These are phyloP conservation scores for Drosophila pseudoananassae DNA, from an alignment of 1,140 invertebrate species.

Conservation along the genomic window DNA sequence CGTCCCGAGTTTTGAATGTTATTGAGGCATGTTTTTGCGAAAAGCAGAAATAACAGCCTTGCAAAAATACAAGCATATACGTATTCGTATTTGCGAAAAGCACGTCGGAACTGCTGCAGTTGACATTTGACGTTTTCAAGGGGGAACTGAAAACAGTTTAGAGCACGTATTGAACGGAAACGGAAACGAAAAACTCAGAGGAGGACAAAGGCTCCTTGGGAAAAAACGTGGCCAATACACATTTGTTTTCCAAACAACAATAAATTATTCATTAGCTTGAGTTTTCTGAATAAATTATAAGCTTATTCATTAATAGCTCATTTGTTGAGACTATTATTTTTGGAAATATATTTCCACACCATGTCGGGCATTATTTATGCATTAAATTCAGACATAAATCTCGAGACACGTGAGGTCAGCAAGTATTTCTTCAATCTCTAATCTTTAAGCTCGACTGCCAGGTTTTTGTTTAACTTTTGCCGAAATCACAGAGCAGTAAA, in stretches of 20 bases:
- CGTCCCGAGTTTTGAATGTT: conserved; percentile 67
- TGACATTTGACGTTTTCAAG: conserved; percentile 62
- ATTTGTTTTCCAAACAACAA: neutral
- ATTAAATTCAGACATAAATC: conserved; percentile 21
- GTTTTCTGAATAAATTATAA: neutral
- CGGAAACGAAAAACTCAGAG: conserved; percentile 41
- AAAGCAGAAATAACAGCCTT: conserved; percentile 40
- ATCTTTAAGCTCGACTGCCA: conserved; percentile 11
- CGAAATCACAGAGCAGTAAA: conserved; percentile 56
- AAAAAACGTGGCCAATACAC: neutral
- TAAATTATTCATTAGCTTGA: conserved; percentile 1
- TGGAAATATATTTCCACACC: conserved; percentile 3
- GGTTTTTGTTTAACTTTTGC: conserved; percentile 36
- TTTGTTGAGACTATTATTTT: conserved; percentile 15
- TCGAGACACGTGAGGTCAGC: conserved; percentile 23
- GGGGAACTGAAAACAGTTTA: conserved; percentile 51
- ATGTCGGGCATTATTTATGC: conserved; percentile 12
- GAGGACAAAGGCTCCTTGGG: neutral
- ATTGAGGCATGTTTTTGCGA: conserved; percentile 63
- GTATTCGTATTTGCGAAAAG: conserved; percentile 29
- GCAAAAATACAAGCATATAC: conserved; percentile 63
- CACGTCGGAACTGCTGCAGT: conserved; percentile 63
- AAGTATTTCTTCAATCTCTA: neutral
- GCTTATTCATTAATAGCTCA: neutral
- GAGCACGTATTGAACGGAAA: conserved; percentile 68